Conservation (phyloP, 1,140 invertebrate genomes). For the Cephus cinctus region DNA sequence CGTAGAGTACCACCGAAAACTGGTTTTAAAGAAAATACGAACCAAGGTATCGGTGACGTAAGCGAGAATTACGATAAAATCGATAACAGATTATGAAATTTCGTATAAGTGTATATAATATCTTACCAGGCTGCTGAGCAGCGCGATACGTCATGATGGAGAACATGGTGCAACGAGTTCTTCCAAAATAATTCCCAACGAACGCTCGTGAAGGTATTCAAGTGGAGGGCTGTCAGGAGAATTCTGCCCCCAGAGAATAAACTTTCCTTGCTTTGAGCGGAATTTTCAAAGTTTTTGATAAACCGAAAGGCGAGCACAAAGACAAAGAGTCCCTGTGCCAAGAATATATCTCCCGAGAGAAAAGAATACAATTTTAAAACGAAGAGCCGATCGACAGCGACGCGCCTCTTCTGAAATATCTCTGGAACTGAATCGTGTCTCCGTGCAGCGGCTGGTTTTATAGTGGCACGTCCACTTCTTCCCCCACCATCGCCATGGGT, state of each 20-base stretch:
- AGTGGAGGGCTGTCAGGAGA: constrained; percentile 16
- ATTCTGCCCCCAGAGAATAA: constrained; percentile 15
- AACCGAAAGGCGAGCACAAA: constrained; percentile 6
- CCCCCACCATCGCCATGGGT: no score
- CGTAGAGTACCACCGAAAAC: no score
- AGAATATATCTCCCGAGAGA: neutral
- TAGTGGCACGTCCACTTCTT: no score
- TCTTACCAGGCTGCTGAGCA: constrained; percentile 24
- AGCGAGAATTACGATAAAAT: no score
- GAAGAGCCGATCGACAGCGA: constrained; percentile 1
- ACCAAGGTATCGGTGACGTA: no score
- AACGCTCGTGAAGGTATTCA: constrained; percentile 2
- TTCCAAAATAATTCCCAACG: constrained; percentile 10
- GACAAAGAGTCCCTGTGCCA: constrained; percentile 14
- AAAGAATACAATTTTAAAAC: neutral
- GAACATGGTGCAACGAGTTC: no score
- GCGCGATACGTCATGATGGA: constrained; percentile 27
- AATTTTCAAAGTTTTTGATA: constrained; percentile 20
- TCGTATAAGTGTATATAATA: neutral
- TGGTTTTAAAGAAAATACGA: no score
- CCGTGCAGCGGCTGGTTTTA: no score
- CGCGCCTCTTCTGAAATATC: neutral
- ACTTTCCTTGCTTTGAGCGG: constrained; percentile 16
- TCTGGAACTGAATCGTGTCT: neutral
- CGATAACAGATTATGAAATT: constrained; percentile 3